Evolutionary conservation across 2,888 invertebrate species (phyloP), one percentile per base, ranked within the genome.

Genomic region (Stegophylla sp.): DNA sequence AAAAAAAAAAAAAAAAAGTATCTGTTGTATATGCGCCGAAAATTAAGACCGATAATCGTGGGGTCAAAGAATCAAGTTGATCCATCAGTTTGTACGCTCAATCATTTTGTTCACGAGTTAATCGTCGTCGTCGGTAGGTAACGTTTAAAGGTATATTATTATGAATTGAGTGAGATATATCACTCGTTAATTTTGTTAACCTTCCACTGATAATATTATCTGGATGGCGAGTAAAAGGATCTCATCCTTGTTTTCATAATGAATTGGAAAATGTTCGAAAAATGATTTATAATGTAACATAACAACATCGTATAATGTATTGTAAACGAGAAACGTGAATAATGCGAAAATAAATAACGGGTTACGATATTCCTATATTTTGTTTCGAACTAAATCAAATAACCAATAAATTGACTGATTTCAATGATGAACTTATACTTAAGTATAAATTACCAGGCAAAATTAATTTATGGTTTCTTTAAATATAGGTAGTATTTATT

Each of bases 31-130:
- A n/a, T n/a, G n/a, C 7, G 28, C 26, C n/a, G 26, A n/a, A 73
- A 59, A 45, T 61, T 12, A 61, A 72, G 59, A 28, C 43, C 45
- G 28, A 61, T 45, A 20, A 34, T 34, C 34, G 48, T 20, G n/a
- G 3, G n/a, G 48, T 61, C 48, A 20, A 34, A 63, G 48, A 63
- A 63, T 15, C 61, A 17, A 28, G 45, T 73, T 20, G 45, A 45
- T 48, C 28, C 45, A 59, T 73, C 59, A 59, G 43, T 73, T 43
- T 23, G 20, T 28, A n/a, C 74, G 20, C 61, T 48, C 20, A 34
- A 74, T 74, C 23, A 59, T 74, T 63, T 34, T 10, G 23, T 15
- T 20, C 48, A 63, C 51, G 26, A n/a, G 17, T 61, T 10, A 28
- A 59, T 41, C 41, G 20, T 73, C 26, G 12, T 17, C 26, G n/a